Conservation (phyloP, 92 coral and sea anemone genomes). For the Porites lobata region DNA sequence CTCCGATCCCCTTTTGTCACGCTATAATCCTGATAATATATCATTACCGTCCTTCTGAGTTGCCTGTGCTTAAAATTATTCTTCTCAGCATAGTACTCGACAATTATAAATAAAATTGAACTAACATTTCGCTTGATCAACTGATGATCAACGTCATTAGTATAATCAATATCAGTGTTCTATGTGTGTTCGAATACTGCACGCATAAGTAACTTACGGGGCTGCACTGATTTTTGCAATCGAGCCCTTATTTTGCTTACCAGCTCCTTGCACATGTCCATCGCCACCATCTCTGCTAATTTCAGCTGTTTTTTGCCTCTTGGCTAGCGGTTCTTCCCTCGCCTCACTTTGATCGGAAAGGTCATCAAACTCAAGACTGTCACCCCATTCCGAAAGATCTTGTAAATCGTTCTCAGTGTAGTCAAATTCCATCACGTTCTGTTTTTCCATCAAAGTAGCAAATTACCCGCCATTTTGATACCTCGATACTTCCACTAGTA, state of each 20-base stretch:
- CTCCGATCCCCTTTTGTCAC: too few relatives aligned
- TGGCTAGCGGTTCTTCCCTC: slow-evolving; percentile 42
- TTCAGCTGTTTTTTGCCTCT: slow-evolving; percentile 18
- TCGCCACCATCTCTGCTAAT: background rate
- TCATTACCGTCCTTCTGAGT: too few relatives aligned
- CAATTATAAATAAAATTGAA: too few relatives aligned
- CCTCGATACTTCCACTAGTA: background rate
- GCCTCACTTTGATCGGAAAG: slow-evolving; percentile 21
- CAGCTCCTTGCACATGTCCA: background rate
- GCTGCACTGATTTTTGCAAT: too few relatives aligned
- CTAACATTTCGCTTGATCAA: too few relatives aligned
- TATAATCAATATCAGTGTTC: too few relatives aligned
- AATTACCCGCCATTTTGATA: slow-evolving; percentile 86
- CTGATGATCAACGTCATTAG: too few relatives aligned
- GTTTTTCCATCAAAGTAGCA: slow-evolving; percentile 1
- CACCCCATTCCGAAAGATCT: slow-evolving; percentile 81
- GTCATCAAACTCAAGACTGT: slow-evolving; percentile 73
- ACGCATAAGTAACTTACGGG: too few relatives aligned
- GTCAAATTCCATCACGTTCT: slow-evolving; percentile 66
- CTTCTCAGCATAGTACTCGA: too few relatives aligned
- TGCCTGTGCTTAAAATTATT: too few relatives aligned
- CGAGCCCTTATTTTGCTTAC: background rate
- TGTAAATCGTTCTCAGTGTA: slow-evolving; percentile 42
- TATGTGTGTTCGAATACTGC: too few relatives aligned
- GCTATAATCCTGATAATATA: too few relatives aligned